These are phyloP conservation scores for Microctenopoma lineatum DNA, from an alignment of 2,797 vertebrate species.

Conservation along the genomic window DNA sequence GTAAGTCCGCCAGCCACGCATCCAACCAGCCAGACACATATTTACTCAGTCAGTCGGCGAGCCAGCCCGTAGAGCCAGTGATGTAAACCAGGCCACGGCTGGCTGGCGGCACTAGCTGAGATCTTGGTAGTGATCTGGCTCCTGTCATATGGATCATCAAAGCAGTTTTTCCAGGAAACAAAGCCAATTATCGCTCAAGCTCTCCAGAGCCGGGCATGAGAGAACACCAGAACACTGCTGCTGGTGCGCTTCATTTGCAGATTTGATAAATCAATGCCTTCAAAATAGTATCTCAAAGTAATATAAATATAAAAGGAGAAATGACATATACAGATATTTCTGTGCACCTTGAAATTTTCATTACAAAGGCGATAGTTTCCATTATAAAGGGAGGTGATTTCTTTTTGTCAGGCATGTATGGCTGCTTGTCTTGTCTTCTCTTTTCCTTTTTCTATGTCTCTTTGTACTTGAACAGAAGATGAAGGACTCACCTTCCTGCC, in stretches of 20 bases:
- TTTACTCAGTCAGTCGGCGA: constrained; percentile 46
- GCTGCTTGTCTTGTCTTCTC: constrained; percentile 42
- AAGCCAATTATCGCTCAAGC: constrained; percentile 53
- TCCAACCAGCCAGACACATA: constrained; percentile 45
- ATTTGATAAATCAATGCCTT: constrained; percentile 60
- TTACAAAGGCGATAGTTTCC: constrained; percentile 63
- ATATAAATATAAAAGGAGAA: constrained; percentile 50
- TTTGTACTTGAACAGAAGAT: constrained; percentile 75
- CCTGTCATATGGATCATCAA: constrained; percentile 66
- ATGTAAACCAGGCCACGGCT: constrained; percentile 71
- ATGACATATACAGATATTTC: constrained; percentile 32
- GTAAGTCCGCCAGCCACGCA: constrained; percentile 38
- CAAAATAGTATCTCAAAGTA: constrained; percentile 34
- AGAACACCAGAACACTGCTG: constrained; percentile 39
- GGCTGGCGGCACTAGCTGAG: constrained; percentile 59
- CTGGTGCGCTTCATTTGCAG: constrained; percentile 59
- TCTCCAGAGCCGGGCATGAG: constrained; percentile 36
- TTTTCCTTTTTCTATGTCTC: constrained; percentile 45
- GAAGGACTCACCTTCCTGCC: constrained; percentile 80
- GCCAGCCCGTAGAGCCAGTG: constrained; percentile 49
- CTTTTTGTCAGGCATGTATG: constrained; percentile 57
- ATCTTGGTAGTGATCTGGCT: constrained; percentile 71
- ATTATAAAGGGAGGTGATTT: constrained; percentile 64
- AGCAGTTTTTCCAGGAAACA: constrained; percentile 61
- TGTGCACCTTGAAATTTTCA: constrained; percentile 54